A percentile compares a stretch with the other conserved stretches of the same genome.
Conservation (phyloP, 2,888 invertebrate species). For the Herminia tarsipennalis region DNA sequence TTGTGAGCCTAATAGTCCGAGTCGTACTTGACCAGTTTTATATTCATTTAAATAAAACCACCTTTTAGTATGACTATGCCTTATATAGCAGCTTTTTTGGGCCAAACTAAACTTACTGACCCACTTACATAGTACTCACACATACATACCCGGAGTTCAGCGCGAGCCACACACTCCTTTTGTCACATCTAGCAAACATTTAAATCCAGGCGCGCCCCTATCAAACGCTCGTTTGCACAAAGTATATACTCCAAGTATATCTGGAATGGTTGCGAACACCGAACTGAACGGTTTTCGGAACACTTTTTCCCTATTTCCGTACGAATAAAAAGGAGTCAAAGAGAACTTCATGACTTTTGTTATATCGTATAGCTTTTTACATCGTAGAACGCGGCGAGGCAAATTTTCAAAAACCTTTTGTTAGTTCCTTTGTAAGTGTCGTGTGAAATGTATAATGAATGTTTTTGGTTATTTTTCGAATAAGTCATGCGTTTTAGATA, state of each 20-base stretch:
- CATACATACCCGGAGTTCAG: not conserved
- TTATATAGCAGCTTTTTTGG: too few relatives aligned
- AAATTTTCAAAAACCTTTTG: slow-evolving; percentile 56
- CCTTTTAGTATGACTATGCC: too few relatives aligned
- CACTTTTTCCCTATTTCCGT: slow-evolving; percentile 80
- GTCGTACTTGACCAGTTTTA: too few relatives aligned
- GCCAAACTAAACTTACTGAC: not conserved
- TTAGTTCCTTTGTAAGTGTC: slow-evolving; percentile 42
- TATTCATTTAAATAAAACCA: too few relatives aligned
- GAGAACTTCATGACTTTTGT: slow-evolving; percentile 80
- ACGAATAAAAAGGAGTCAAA: slow-evolving; percentile 78
- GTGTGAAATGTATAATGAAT: slow-evolving; percentile 35
- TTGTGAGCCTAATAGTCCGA: too few relatives aligned
- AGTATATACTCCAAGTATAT: slow-evolving; percentile 78
- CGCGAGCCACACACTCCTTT: not conserved
- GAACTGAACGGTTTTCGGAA: slow-evolving; percentile 74
- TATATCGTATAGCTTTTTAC: slow-evolving; percentile 66
- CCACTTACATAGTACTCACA: not conserved
- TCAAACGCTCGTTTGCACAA: slow-evolving; percentile 82
- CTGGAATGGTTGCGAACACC: slow-evolving; percentile 68
- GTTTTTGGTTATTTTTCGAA: slow-evolving; percentile 19
- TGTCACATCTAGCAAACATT: slow-evolving; percentile 35
- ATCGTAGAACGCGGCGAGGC: slow-evolving; percentile 47
- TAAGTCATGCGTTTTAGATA: not conserved
- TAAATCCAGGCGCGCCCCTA: slow-evolving; percentile 61